Percentiles rank a stretch among this genome's conserved stretches.
Evolutionary conservation across 2,113 vertebrate genomes (phyloP).

Genomic region (Arizona elegans): DNA sequence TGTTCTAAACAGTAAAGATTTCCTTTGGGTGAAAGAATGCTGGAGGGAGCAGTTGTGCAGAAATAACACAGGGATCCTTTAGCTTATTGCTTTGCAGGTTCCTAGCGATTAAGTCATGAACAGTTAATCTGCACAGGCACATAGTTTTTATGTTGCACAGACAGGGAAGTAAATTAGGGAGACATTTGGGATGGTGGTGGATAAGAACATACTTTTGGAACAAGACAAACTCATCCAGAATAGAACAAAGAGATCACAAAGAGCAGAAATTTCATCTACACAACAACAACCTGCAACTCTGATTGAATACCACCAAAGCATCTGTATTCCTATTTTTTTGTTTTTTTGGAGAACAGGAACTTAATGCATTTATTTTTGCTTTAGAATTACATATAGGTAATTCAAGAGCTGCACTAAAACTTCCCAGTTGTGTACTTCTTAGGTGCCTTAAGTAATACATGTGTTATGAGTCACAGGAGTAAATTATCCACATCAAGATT

Average conservation of each 20-base stretch:
- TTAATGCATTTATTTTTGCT: neutral
- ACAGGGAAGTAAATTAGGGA: neutral
- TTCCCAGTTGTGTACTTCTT: neutral
- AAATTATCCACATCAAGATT: neutral
- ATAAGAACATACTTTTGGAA: neutral
- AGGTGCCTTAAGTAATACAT: neutral
- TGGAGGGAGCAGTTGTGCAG: neutral
- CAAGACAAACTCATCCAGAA: neutral
- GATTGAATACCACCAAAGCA: neutral
- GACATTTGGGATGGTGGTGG: neutral
- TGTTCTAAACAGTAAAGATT: neutral
- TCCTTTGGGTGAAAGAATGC: neutral
- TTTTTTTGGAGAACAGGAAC: neutral
- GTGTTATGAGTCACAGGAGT: neutral
- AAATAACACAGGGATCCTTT: neutral
- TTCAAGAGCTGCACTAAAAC: neutral
- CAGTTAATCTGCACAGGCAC: neutral
- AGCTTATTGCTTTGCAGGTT: neutral
- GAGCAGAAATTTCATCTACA: neutral
- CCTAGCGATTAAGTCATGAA: neutral
- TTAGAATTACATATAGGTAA: neutral
- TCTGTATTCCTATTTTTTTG: neutral
- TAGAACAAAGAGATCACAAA: neutral
- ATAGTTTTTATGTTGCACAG: neutral
- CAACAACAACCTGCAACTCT: neutral